phyloP scores from a whole-genome alignment of 2,888 invertebrate species.

The Lycaena phlaeas region DNA sequence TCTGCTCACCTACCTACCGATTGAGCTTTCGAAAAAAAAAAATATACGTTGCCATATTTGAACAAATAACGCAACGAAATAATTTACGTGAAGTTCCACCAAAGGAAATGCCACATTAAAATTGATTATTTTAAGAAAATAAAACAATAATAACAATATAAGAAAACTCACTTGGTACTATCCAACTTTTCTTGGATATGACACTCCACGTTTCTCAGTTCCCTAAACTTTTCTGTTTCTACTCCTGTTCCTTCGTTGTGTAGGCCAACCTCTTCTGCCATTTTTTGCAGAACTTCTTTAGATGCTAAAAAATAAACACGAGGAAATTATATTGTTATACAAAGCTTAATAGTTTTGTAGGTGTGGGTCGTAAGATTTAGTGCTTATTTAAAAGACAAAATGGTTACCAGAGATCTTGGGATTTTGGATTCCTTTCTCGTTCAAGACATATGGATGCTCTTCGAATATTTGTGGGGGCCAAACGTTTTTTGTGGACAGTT shows the following conservation, averaged over 20 bases:
- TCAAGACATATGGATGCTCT: slow-evolving; percentile 41
- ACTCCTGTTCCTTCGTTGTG: slow-evolving; percentile 30
- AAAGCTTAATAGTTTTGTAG: too few relatives aligned
- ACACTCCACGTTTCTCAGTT: slow-evolving; percentile 34
- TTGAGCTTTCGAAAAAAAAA: too few relatives aligned
- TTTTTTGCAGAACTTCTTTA: slow-evolving; percentile 36
- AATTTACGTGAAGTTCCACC: too few relatives aligned
- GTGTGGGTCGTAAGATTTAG: too few relatives aligned
- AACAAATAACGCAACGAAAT: too few relatives aligned
- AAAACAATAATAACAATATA: not conserved
- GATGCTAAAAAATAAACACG: slow-evolving; percentile 29
- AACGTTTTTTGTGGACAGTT: slow-evolving; percentile 31
- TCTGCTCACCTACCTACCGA: too few relatives aligned
- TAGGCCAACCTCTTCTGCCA: slow-evolving; percentile 38
- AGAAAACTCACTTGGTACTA: slow-evolving; percentile 40
- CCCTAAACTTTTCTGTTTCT: slow-evolving; percentile 35
- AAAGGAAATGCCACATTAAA: too few relatives aligned
- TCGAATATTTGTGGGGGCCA: slow-evolving; percentile 52
- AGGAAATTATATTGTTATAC: too few relatives aligned
- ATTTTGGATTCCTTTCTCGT: slow-evolving; percentile 20
- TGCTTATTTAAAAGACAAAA: too few relatives aligned
- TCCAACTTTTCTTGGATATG: slow-evolving; percentile 51
- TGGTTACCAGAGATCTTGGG: slow-evolving; percentile 23
- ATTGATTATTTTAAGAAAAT: too few relatives aligned
- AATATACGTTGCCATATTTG: too few relatives aligned